Evolutionary conservation across 2,888 invertebrate species (phyloP), one percentile per base, ranked within the genome.

Genomic region (Branchipolynoe longqiensis): DNA sequence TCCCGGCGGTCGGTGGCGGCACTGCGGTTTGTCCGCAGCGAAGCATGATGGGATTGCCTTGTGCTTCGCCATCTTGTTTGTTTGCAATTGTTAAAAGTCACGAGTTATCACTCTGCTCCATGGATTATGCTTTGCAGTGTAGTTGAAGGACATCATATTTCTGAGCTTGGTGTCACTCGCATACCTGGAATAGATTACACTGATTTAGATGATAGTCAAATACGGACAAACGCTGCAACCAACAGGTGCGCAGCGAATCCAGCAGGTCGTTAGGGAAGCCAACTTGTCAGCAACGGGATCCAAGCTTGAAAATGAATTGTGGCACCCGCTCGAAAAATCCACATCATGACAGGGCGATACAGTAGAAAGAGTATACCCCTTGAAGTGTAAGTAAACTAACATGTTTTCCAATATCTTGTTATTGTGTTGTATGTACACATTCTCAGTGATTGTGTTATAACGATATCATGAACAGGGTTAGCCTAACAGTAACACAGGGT

Each of bases 241-340:
- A 12, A 18, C 36, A 14, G 69, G 69, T 69, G 33, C 25, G 69
- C 69, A 33, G 69, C 38, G 69, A 69, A 69, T 33, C 69, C 3
- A 33, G 33, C 69, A 69, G 69, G 69, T 69, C 69, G 69, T 69
- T 69, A 69, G 69, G 69, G 69, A 69, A 69, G 69, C 69, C 38
- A 69, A 36, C 69, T 33, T 69, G 69, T 69, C 69, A 69, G 69
- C 69, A 69, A 69, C 69, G 69, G 69, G 69, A 33, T 33, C 69
- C 69, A 69, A 69, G 38, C 69, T 33, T 69, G 69, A 69, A 69
- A 69, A 69, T 69, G 69, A 69, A 69, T 69, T 22, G 69, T 69
- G 69, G 69, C 69, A 69, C 12, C 38, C 69, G 8, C 69, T 69
- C 69, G 36, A 14, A 33, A 69, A 69, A 69, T n/a, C 69, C 69